Evolutionary conservation across 2,888 invertebrate species (phyloP), one percentile per base, ranked within the genome.

Genomic region (Epinotia demarniana): DNA sequence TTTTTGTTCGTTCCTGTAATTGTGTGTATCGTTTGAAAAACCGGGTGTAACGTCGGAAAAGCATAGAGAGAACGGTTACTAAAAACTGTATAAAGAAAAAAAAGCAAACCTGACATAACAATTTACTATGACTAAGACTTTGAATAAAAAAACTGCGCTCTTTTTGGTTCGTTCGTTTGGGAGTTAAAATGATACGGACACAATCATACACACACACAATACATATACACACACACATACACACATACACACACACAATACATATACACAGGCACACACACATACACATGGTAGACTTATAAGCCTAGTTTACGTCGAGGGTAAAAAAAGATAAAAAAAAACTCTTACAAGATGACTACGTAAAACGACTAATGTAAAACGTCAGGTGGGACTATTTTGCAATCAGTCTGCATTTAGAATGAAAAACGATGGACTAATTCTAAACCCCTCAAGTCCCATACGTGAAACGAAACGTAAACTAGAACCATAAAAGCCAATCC

Each of bases 1-100:
- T 75, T 75, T 75, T 75, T 75, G 66, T 33, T 55, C 23, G 60
- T n/a, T 11, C 58, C 27, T 18, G 49, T 64, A 69, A 55, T 61
- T 62, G 67, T 66, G 55, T 13, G 53, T 60, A 11, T 27, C n/a
- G 23, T 58, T 43, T 19, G 19, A n/a, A 19, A 57, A 23, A 58
- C 23, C 1, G 0, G 16, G 13, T 12, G 12, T 16, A 49, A 49
- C 13, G 16, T 49, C 3, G 1, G 16, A 13, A 16, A 16, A 13
- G 13, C 12, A 49, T 16, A 12, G 16, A 16, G 16, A 9, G 16
- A 49, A 49, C 9, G 4, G 49, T 0, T 16, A 12, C 12, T 49
- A 49, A 12, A 3, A 49, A 49, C 16, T 49, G 8, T 8, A 33
- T 33, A 33, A 6, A 1, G 8, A 8, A 33, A 33, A 33, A 33